Evolutionary conservation across 2,797 vertebrate species (phyloP).

Genomic region (Phalloptychus januarius): DNA sequence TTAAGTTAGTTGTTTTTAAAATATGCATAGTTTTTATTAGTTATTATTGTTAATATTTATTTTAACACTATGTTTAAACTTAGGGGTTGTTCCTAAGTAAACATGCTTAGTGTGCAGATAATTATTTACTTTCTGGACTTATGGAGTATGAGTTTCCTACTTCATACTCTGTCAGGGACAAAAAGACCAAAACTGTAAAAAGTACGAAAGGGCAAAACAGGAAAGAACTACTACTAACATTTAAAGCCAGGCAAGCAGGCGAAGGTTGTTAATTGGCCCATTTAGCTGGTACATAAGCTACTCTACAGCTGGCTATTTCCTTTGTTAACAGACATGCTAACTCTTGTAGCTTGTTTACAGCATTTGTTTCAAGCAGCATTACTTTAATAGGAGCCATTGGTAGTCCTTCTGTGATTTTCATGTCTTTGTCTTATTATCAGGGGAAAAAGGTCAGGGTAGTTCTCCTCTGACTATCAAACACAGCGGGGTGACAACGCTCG

Average conservation of each 20-base stretch:
- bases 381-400: neutral
- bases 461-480: neutral
- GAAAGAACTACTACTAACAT: neutral
- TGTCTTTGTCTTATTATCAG: neutral
- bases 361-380: neutral
- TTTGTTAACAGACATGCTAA: neutral
- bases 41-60: no score
- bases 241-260: neutral
- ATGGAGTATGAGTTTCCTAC: no score
- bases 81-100: neutral
- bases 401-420: neutral
- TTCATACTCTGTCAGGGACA: neutral
- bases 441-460: neutral
- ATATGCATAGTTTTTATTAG: no score
- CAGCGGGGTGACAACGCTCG: neutral
- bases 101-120: neutral
- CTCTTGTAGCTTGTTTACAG: neutral
- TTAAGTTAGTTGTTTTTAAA: neutral
- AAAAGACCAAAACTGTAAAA: neutral
- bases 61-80: neutral
- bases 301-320: neutral
- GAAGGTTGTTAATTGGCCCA: neutral
- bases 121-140: neutral
- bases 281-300: neutral
- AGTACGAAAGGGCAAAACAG: neutral